phyloP scores from a whole-genome alignment of 2,113 vertebrate genomes.

The Bungarus multicinctus region DNA sequence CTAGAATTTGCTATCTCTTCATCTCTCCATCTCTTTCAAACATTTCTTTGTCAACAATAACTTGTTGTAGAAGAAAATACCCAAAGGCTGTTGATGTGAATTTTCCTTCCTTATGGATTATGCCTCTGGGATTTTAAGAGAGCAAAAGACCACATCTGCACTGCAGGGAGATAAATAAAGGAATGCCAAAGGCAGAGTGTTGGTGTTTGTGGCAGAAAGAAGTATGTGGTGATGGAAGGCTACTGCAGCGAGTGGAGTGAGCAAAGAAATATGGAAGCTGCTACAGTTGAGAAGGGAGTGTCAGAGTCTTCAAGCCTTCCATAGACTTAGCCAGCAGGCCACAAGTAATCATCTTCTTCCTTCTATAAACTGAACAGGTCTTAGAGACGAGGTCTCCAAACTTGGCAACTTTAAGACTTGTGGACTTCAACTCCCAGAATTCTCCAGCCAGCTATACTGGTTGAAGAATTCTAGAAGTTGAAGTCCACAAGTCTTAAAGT shows the following conservation, averaged over 20 bases:
- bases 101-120: too few species aligned
- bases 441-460: too few species aligned
- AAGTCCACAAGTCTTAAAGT: too few species aligned
- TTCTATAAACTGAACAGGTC: background rate
- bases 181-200: background rate
- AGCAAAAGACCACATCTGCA: background rate
- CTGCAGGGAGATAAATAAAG: background rate
- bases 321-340: background rate
- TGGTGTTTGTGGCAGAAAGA: background rate
- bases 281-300: background rate
- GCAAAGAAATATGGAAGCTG: background rate
- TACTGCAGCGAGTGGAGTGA: background rate
- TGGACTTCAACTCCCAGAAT: too few species aligned
- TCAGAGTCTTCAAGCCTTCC: background rate
- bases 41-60: too few species aligned
- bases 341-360: background rate
- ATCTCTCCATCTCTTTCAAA: too few species aligned
- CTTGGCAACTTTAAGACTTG: too few species aligned
- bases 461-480: too few species aligned
- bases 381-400: background rate
- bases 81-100: too few species aligned
- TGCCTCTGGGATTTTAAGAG: too few species aligned
- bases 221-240: background rate
- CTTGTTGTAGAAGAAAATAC: too few species aligned
- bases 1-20: too few species aligned